phyloP scores from a whole-genome alignment of 2,797 vertebrate species.

The Hypotaenidia okinawae region DNA sequence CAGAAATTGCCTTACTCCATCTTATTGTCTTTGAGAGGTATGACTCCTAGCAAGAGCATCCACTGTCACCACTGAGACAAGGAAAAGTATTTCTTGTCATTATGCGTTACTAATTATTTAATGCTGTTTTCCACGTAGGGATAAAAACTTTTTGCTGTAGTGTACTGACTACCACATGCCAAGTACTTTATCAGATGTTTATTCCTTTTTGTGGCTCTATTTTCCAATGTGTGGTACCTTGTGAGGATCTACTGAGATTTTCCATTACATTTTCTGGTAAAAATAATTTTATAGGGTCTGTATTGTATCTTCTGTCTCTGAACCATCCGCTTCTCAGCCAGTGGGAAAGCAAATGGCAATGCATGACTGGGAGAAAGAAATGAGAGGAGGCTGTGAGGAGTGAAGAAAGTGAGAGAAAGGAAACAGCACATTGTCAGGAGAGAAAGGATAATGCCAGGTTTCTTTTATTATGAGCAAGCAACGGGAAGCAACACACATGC shows the following conservation, averaged over 20 bases:
- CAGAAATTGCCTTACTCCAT: conserved; percentile 8
- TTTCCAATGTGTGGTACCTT: background rate
- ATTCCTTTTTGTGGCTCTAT: background rate
- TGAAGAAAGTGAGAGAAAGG: background rate
- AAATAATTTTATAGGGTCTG: background rate
- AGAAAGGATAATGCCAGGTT: conserved; percentile 1
- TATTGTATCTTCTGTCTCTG: background rate
- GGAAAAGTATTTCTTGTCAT: background rate
- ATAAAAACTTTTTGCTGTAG: background rate
- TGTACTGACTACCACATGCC: background rate
- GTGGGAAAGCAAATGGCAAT: background rate
- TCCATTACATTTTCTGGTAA: background rate
- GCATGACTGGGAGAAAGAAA: background rate
- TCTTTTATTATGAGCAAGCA: conserved; percentile 8
- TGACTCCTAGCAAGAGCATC: background rate
- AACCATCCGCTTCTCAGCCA: background rate
- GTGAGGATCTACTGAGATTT: conserved; percentile 20
- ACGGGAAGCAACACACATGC: conserved; percentile 17
- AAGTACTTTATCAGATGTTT: background rate
- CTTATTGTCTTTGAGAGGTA: background rate
- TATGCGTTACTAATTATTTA: background rate
- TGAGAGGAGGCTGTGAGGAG: background rate
- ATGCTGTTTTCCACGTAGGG: background rate
- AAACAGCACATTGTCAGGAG: background rate
- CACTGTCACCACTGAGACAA: background rate